phyloP scores from a whole-genome alignment of 2,888 invertebrate species.

The Eupithecia centaureata region DNA sequence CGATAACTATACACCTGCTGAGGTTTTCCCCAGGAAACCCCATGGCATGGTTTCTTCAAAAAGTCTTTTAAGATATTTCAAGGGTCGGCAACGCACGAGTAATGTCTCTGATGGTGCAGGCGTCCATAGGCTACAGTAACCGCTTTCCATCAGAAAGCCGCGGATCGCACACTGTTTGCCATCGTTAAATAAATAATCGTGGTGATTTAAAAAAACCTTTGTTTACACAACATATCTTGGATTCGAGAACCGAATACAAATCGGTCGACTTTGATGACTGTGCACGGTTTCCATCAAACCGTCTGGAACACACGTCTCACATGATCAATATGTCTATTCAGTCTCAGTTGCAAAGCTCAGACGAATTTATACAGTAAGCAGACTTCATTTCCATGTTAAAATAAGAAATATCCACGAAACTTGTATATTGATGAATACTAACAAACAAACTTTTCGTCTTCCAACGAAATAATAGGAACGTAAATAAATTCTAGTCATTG shows the following conservation, averaged over 20 bases:
- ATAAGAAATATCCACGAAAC: not conserved
- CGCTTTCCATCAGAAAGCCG: no score
- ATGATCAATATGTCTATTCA: conserved; percentile 9
- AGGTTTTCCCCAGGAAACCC: no score
- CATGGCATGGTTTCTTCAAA: no score
- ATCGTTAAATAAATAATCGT: no score
- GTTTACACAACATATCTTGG: not conserved
- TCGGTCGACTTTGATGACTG: not conserved
- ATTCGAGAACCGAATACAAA: not conserved
- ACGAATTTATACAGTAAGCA: not conserved
- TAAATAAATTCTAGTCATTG: not conserved
- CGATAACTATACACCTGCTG: no score
- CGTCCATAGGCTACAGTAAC: no score
- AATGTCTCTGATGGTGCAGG: no score
- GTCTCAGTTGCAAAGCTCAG: not conserved
- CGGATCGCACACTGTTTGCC: no score
- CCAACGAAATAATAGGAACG: not conserved
- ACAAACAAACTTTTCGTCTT: not conserved
- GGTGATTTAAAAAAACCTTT: not conserved
- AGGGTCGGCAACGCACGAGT: no score
- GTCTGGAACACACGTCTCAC: not conserved
- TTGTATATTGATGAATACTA: not conserved
- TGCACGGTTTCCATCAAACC: conserved; percentile 3
- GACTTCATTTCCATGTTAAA: not conserved
- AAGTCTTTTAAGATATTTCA: no score